These are phyloP conservation scores for Ara ararauna DNA, from an alignment of 2,797 vertebrate species.

Conservation along the genomic window DNA sequence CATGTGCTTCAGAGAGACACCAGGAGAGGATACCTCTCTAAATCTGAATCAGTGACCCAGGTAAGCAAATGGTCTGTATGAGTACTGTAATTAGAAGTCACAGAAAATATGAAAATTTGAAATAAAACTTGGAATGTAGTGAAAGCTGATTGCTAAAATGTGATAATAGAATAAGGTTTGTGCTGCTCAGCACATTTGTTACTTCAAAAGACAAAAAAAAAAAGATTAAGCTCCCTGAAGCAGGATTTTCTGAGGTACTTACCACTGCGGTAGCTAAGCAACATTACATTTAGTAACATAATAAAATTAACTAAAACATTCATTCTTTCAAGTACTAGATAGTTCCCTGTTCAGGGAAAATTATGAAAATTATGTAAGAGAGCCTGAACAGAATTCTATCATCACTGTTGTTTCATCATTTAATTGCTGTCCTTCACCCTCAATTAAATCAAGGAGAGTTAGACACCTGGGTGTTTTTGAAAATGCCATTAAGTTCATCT, in stretches of 20 bases:
- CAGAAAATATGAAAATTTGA: neutral
- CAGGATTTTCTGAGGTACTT: conserved; percentile 4
- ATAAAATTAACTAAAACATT: conserved; percentile 37
- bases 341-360: neutral
- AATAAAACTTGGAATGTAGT: neutral
- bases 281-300: neutral
- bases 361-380: neutral
- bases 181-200: neutral
- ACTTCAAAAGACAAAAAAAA: neutral
- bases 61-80: neutral
- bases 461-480: neutral
- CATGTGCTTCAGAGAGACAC: neutral
- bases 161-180: neutral
- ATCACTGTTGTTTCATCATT: neutral
- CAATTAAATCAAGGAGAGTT: neutral
- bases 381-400: neutral
- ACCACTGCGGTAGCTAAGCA: conserved; percentile 21
- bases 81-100: neutral
- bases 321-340: conserved; percentile 9
- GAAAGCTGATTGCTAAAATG: neutral
- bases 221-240: neutral
- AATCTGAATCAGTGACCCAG: neutral
- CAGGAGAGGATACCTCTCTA: neutral
- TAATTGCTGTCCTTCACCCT: conserved; percentile 1
- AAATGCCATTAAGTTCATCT: neutral